A percentile compares a stretch with the other conserved stretches of the same genome.
These are phyloP conservation scores for Drosophila sordidapex DNA, from an alignment of 2,888 invertebrate species.

Conservation along the genomic window DNA sequence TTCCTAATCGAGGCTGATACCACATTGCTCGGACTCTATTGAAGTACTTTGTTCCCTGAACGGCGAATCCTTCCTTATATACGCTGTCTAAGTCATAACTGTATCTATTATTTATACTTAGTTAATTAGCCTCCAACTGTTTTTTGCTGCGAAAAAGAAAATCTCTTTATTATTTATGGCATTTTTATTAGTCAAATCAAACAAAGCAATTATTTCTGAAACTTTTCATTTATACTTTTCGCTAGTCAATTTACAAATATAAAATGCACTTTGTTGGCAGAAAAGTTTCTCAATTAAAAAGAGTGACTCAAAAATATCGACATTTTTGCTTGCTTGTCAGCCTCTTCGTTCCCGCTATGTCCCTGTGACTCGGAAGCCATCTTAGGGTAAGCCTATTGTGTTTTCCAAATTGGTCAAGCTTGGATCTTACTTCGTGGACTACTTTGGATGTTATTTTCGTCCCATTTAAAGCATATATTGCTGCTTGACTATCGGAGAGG, in stretches of 20 bases:
- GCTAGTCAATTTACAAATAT: background rate
- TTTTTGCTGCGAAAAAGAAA: background rate
- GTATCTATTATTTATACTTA: background rate
- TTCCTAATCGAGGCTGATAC: slow-evolving; percentile 62
- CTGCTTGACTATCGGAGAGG: too few species aligned
- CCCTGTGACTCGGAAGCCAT: too few species aligned
- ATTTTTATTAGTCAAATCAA: slow-evolving; percentile 3
- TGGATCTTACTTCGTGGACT: too few species aligned
- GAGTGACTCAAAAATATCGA: background rate
- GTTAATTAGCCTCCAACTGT: background rate
- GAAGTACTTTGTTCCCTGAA: background rate
- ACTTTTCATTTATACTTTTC: background rate
- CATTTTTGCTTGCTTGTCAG: background rate
- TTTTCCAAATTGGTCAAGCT: too few species aligned
- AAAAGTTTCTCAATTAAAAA: background rate
- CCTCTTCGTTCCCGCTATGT: too few species aligned
- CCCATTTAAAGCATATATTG: too few species aligned
- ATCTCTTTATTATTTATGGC: background rate
- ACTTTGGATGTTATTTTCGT: too few species aligned
- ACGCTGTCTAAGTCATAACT: too few species aligned
- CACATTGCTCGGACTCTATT: slow-evolving; percentile 25
- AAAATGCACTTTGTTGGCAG: background rate
- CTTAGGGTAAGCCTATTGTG: too few species aligned
- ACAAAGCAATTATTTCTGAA: background rate
- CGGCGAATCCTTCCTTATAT: background rate